phyloP scores from a whole-genome alignment of 2,797 vertebrate genomes.

The Pangasius larnaudii region DNA sequence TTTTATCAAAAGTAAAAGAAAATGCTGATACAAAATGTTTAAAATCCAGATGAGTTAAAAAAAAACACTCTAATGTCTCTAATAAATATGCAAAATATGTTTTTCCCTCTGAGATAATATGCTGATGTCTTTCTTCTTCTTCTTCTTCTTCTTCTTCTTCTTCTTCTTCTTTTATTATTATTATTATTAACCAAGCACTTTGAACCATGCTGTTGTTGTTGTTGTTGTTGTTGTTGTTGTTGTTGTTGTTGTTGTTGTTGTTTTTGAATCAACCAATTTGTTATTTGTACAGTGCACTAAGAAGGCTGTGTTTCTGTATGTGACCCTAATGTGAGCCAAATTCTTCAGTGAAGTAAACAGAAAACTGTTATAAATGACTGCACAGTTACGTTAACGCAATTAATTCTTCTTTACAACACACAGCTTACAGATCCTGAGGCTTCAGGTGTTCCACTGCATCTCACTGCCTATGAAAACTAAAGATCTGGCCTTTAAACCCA shows the following conservation, averaged over 20 bases:
- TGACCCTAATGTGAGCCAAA: neutral
- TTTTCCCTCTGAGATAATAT: neutral
- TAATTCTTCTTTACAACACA: neutral
- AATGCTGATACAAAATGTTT: neutral
- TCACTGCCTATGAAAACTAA: constrained; percentile 53
- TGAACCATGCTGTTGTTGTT: neutral
- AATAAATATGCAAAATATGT: neutral
- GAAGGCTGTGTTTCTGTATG: neutral
- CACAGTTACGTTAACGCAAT: constrained; percentile 61
- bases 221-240: neutral
- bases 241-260: neutral
- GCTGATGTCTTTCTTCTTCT: neutral
- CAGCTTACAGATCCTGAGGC: constrained; percentile 56
- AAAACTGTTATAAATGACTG: constrained; percentile 42
- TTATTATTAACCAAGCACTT: neutral
- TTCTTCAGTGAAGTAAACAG: neutral
- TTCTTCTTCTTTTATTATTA: neutral
- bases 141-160: neutral
- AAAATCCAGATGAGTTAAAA: neutral
- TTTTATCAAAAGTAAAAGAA: neutral
- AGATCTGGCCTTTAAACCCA: constrained; percentile 64
- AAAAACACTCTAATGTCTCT: neutral
- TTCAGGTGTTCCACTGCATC: constrained; percentile 66
- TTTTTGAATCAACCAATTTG: neutral
- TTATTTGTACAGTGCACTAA: too few relatives aligned